Evolutionary conservation across 2,113 vertebrate genomes (phyloP).

Genomic region (Vicugna pacos): DNA sequence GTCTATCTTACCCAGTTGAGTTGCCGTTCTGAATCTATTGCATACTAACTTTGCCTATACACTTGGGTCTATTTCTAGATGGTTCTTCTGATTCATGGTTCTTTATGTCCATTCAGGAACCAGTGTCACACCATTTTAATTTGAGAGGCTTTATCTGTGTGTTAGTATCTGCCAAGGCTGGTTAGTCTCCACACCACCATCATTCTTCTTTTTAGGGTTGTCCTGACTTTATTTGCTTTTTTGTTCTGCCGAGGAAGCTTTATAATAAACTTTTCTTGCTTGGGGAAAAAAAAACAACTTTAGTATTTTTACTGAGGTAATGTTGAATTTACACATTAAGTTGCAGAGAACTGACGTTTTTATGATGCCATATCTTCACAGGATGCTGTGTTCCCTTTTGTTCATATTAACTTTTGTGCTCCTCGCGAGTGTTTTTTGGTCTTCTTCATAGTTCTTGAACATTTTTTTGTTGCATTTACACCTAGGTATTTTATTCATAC

Average conservation of each 20-base stretch:
- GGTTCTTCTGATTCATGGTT: neutral
- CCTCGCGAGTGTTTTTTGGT: neutral
- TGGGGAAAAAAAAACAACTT: neutral
- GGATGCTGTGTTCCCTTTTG: neutral
- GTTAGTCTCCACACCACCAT: neutral
- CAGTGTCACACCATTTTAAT: neutral
- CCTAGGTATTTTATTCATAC: neutral
- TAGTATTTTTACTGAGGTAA: neutral
- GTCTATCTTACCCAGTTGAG: neutral
- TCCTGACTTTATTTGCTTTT: neutral
- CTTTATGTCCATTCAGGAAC: neutral
- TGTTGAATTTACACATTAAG: constrained; percentile 6
- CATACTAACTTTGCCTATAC: neutral
- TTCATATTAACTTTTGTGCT: neutral
- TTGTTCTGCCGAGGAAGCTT: neutral
- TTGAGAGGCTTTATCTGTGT: neutral
- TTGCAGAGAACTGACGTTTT: neutral
- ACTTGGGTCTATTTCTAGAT: neutral
- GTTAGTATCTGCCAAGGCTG: neutral
- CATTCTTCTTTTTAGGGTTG: neutral
- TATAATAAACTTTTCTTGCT: neutral
- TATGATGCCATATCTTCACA: neutral
- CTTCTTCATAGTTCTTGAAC: neutral
- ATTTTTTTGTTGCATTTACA: neutral
- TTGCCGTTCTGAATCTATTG: neutral